Percentiles rank a stretch among this genome's conserved stretches.
Conservation (phyloP, 2,113 vertebrate genomes). For the Brachyistius frenatus region DNA sequence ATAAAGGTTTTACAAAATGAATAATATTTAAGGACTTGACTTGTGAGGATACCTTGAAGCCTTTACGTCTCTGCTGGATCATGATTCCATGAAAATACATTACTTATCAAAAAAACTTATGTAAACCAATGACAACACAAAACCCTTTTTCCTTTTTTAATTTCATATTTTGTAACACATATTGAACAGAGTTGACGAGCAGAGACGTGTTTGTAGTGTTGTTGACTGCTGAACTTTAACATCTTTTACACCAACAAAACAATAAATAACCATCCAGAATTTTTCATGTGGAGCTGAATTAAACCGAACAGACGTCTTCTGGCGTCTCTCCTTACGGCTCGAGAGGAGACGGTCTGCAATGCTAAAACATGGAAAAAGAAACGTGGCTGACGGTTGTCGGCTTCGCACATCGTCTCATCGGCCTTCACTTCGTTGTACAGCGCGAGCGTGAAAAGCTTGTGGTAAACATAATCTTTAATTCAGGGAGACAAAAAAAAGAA, state of each 20-base stretch:
- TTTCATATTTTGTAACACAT: conserved; percentile 39
- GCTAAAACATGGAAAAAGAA: conserved; percentile 19
- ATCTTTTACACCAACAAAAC: conserved; percentile 14
- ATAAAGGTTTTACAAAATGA: too few species aligned
- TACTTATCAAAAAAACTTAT: too few species aligned
- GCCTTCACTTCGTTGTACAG: not conserved
- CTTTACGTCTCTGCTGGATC: too few species aligned
- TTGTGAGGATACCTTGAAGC: too few species aligned
- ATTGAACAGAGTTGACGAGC: not conserved
- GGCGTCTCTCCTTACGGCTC: not conserved
- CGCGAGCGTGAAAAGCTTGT: conserved; percentile 15
- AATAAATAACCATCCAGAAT: conserved; percentile 47
- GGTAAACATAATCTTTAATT: not conserved
- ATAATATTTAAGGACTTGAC: too few species aligned
- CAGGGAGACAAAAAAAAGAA: conserved; percentile 21
- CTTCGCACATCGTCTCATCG: not conserved
- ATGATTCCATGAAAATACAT: too few species aligned
- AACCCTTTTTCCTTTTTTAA: not conserved
- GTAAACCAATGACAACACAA: not conserved
- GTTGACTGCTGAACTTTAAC: conserved; percentile 1
- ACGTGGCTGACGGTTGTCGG: not conserved
- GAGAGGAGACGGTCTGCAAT: conserved; percentile 41
- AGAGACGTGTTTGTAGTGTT: not conserved
- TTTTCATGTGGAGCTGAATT: too few species aligned
- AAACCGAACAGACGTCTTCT: not conserved